Evolutionary conservation across 2,797 vertebrate genomes (phyloP).

Genomic region (Spinibarbus caldwelli): DNA sequence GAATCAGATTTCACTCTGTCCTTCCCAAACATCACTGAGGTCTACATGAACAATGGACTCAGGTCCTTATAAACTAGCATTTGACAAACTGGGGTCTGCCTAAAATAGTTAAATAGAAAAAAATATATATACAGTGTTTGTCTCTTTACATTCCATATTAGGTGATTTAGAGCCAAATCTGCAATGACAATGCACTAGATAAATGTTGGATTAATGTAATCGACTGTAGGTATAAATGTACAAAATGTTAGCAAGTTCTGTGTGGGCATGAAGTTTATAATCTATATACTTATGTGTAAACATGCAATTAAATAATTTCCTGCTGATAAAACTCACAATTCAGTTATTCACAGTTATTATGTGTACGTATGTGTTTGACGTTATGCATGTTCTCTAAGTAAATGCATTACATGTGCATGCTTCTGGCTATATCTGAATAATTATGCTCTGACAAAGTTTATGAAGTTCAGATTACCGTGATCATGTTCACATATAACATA

Average conservation of each 20-base stretch:
- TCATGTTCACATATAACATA: not conserved
- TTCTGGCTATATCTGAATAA: not conserved
- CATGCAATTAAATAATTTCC: not conserved
- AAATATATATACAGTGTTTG: not conserved
- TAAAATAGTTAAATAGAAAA: not conserved
- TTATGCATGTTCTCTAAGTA: not conserved
- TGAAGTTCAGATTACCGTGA: not conserved
- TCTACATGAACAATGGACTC: not conserved
- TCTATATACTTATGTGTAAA: not conserved
- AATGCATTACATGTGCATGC: not conserved
- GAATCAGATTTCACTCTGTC: not conserved
- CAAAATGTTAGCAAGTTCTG: not conserved
- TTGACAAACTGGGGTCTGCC: not conserved
- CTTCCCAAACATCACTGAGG: not conserved
- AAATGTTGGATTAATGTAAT: not conserved
- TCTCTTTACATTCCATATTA: not conserved
- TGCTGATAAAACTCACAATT: not conserved
- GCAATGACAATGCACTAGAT: not conserved
- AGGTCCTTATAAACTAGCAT: not conserved
- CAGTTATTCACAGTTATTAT: not conserved
- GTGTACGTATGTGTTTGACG: not conserved
- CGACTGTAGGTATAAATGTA: not conserved
- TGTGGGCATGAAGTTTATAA: not conserved
- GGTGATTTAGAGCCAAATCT: not conserved
- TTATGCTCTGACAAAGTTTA: not conserved